phyloP scores from a whole-genome alignment of 2,888 invertebrate genomes.

The Synanthedon tipuliformis region DNA sequence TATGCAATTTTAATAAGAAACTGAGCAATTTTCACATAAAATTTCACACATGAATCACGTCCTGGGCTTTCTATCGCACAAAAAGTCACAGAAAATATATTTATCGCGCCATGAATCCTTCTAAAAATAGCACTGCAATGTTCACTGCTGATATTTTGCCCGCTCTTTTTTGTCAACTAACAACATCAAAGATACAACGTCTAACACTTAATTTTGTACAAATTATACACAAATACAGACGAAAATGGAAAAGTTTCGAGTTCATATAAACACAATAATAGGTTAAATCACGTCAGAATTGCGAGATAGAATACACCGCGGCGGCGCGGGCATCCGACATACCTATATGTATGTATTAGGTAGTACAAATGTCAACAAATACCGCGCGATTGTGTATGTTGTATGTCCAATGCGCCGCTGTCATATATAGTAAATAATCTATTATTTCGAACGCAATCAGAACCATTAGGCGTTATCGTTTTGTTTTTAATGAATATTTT shows the following conservation, averaged over 20 bases:
- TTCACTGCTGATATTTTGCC: constrained; percentile 53
- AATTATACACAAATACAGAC: too few species aligned
- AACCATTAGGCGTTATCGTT: too few species aligned
- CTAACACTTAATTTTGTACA: too few species aligned
- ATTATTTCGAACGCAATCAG: too few species aligned
- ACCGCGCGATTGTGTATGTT: constrained; percentile 20
- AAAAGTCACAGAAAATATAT: constrained; percentile 25
- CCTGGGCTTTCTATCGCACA: constrained; percentile 13
- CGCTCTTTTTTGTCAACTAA: constrained; percentile 48
- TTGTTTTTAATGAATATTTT: neutral
- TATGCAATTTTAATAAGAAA: constrained; percentile 17
- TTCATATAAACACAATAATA: constrained; percentile 5
- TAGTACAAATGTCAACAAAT: constrained; percentile 45
- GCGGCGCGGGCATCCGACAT: constrained; percentile 45
- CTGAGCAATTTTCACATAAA: constrained; percentile 12
- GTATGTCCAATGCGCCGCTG: constrained; percentile 21
- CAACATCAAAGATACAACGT: constrained; percentile 2
- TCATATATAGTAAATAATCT: constrained; percentile 1
- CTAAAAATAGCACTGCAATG: constrained; percentile 59
- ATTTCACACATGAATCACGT: constrained; percentile 20
- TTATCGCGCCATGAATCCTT: constrained; percentile 39
- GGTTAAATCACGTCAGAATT: constrained; percentile 29
- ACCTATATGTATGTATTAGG: constrained; percentile 33
- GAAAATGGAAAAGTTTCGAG: neutral
- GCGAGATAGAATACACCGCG: constrained; percentile 33